phyloP scores from a whole-genome alignment of 1,140 invertebrate genomes.

The Pectinophora gossypiella region DNA sequence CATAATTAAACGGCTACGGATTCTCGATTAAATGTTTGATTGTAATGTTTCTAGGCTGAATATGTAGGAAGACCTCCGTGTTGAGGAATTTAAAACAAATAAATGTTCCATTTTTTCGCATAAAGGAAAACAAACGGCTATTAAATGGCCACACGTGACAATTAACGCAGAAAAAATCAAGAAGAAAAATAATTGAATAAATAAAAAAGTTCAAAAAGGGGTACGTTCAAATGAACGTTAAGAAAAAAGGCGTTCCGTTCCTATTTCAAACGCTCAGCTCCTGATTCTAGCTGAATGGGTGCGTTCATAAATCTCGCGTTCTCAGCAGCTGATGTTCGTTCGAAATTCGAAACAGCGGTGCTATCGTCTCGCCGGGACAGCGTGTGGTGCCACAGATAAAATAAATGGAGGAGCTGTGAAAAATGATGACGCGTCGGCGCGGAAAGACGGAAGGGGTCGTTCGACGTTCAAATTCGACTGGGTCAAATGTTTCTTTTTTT shows the following conservation, averaged over 20 bases:
- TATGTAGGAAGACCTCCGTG: background rate
- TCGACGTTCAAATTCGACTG: constrained; percentile 17
- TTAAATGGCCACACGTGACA: too few species aligned
- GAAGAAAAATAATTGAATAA: too few species aligned
- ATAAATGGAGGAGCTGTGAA: constrained; percentile 67
- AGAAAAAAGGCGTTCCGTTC: background rate
- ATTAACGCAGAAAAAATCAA: too few species aligned
- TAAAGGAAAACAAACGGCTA: too few species aligned
- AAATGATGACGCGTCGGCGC: constrained; percentile 59
- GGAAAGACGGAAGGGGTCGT: constrained; percentile 57
- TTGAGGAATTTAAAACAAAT: background rate
- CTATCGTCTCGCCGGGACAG: constrained; percentile 41
- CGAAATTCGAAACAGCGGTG: constrained; percentile 38
- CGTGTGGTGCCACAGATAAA: constrained; percentile 63
- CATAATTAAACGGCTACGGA: background rate
- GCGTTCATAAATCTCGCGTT: constrained; percentile 56
- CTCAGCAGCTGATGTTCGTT: constrained; percentile 65
- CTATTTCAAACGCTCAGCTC: background rate
- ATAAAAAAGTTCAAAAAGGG: background rate
- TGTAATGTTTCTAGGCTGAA: background rate
- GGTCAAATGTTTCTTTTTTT: constrained; percentile 34
- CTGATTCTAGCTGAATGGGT: constrained; percentile 43
- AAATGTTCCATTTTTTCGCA: too few species aligned
- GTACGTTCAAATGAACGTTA: background rate
- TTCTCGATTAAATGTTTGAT: background rate